phyloP scores from a whole-genome alignment of 64 coral and sea anemone genomes.

The Porites australiensis region DNA sequence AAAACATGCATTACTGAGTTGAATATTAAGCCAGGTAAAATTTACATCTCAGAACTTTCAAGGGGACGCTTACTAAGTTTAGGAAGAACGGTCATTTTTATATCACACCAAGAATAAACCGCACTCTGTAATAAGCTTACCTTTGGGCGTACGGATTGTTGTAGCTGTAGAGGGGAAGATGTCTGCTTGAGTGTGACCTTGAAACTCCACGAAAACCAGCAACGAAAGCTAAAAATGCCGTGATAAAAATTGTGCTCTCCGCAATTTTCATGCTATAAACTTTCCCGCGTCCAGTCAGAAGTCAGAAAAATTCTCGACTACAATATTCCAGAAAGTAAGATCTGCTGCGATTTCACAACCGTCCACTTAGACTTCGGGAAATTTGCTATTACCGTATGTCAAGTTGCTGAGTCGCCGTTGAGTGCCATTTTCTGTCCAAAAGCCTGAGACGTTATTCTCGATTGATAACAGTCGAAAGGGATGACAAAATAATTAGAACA shows the following conservation, averaged over 20 bases:
- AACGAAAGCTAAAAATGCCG: background rate
- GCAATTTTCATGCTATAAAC: background rate
- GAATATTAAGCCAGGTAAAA: no score
- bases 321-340: no score
- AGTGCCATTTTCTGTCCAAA: background rate
- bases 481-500: slow-evolving; percentile 47
- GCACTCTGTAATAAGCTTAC: background rate
- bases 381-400: background rate
- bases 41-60: no score
- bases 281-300: background rate
- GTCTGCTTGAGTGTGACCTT: slow-evolving; percentile 15
- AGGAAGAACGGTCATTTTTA: no score
- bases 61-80: no score
- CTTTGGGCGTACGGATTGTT: background rate
- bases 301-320: background rate
- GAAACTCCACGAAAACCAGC: background rate
- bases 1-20: no score
- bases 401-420: background rate
- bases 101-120: no score
- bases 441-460: slow-evolving; percentile 8
- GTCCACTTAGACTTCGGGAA: no score
- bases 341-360: no score
- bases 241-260: background rate
- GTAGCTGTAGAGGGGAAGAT: slow-evolving; percentile 1
- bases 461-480: background rate